Conservation (phyloP, 1,140 invertebrate genomes). For the Condylostylus longicornis region DNA sequence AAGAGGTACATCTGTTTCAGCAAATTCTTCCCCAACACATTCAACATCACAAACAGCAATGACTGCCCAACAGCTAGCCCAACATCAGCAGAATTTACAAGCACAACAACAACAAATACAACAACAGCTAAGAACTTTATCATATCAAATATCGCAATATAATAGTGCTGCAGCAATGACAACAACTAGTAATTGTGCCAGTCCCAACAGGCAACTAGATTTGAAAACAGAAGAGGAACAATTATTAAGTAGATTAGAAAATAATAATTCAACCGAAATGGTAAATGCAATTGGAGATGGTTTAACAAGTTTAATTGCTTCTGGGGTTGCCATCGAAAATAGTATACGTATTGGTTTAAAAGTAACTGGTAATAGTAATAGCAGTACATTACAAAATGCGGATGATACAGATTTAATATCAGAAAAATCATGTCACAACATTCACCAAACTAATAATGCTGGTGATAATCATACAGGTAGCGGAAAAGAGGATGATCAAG, state of each 20-base stretch:
- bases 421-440: not conserved
- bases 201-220: too few species aligned
- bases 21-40: slow-evolving; percentile 15
- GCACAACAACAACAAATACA: too few species aligned
- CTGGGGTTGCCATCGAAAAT: slow-evolving; percentile 9
- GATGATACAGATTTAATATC: slow-evolving; percentile 11
- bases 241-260: slow-evolving; percentile 6
- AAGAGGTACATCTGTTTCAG: slow-evolving; percentile 8
- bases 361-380: not conserved
- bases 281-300: slow-evolving; percentile 8
- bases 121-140: too few species aligned
- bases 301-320: slow-evolving; percentile 5
- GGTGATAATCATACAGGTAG: slow-evolving; percentile 5
- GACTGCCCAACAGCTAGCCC: slow-evolving; percentile 11
- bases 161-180: too few species aligned
- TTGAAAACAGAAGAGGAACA: slow-evolving; percentile 7
- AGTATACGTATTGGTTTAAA: slow-evolving; percentile 6
- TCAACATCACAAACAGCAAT: slow-evolving; percentile 9
- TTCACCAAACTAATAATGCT: too few species aligned
- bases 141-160: too few species aligned
- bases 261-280: slow-evolving; percentile 9
- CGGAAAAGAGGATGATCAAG: slow-evolving; percentile 36
- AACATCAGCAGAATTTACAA: slow-evolving; percentile 22
- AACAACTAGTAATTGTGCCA: too few species aligned
- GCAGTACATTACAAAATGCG: not conserved